Conservation (phyloP, 2,113 vertebrate species). For the Platanista minor region DNA sequence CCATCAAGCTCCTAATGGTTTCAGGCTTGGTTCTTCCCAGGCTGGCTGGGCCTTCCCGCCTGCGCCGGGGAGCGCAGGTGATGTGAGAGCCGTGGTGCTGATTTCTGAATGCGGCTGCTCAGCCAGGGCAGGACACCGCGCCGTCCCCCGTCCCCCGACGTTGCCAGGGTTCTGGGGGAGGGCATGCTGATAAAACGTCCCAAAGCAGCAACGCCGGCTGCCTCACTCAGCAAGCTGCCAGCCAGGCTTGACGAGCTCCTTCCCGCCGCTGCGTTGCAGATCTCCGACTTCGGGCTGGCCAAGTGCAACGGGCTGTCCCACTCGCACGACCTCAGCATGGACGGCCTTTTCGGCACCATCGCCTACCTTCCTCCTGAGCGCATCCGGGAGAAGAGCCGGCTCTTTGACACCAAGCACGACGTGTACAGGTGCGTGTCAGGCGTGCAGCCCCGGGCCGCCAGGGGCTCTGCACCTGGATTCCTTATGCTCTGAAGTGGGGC, state of each 20-base stretch:
- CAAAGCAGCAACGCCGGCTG: fast-evolving
- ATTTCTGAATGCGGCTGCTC: fast-evolving
- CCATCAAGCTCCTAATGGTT: fast-evolving
- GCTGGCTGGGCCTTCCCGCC: fast-evolving
- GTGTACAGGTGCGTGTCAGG: slow-evolving; percentile 90
- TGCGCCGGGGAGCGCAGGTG: background rate
- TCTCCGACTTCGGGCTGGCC: slow-evolving; percentile 98
- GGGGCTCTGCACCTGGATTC: fast-evolving
- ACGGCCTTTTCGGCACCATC: slow-evolving; percentile 96
- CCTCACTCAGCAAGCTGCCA: fast-evolving
- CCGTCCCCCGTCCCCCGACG: fast-evolving
- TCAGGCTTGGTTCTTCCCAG: background rate
- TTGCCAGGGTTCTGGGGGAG: background rate
- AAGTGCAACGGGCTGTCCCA: slow-evolving; percentile 94
- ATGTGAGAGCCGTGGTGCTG: background rate
- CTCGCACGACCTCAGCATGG: slow-evolving; percentile 94
- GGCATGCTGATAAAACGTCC: background rate
- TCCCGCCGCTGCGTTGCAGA: slow-evolving; percentile 76
- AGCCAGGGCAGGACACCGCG: fast-evolving
- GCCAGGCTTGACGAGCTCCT: background rate
- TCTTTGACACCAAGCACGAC: slow-evolving; percentile 96
- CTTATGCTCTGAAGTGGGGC: fast-evolving
- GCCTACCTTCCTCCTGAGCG: slow-evolving; percentile 97
- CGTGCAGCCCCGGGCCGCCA: fast-evolving
- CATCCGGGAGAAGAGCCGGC: slow-evolving; percentile 93